phyloP scores from a whole-genome alignment of 2,797 vertebrate species.

The Spinibarbus caldwelli region DNA sequence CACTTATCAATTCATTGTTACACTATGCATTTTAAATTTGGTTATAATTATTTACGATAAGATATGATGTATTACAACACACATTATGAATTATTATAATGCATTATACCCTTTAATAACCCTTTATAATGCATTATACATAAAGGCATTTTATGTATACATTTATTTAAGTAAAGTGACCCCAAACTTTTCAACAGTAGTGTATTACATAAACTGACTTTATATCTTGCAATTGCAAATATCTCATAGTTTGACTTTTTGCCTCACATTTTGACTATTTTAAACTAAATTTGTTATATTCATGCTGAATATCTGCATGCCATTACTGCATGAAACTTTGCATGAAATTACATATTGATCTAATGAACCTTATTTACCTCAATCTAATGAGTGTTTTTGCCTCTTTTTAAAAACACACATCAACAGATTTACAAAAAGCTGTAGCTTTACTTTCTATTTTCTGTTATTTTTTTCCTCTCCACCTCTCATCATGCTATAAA shows the following conservation, averaged over 20 bases:
- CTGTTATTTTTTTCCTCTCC: neutral
- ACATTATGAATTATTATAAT: neutral
- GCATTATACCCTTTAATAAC: neutral
- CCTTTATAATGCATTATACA: neutral
- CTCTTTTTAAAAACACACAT: neutral
- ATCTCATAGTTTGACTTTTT: neutral
- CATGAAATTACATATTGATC: constrained; percentile 2
- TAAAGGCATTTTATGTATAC: too few relatives aligned
- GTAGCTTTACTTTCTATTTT: neutral
- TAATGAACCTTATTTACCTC: neutral
- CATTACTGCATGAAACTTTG: neutral
- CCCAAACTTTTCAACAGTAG: neutral
- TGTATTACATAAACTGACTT: neutral
- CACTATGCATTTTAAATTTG: neutral
- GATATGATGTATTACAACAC: neutral
- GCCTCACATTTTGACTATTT: neutral
- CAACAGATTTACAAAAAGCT: constrained; percentile 17
- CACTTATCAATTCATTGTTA: neutral
- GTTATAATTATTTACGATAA: neutral
- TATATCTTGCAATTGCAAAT: neutral
- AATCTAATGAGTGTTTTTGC: neutral
- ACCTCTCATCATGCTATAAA: constrained; percentile 28
- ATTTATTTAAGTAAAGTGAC: neutral
- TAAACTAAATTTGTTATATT: neutral
- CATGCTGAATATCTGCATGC: neutral